Base-by-base conservation (phyloP, 2,113 vertebrate species). In the Gadus chalcogrammus region DNA sequence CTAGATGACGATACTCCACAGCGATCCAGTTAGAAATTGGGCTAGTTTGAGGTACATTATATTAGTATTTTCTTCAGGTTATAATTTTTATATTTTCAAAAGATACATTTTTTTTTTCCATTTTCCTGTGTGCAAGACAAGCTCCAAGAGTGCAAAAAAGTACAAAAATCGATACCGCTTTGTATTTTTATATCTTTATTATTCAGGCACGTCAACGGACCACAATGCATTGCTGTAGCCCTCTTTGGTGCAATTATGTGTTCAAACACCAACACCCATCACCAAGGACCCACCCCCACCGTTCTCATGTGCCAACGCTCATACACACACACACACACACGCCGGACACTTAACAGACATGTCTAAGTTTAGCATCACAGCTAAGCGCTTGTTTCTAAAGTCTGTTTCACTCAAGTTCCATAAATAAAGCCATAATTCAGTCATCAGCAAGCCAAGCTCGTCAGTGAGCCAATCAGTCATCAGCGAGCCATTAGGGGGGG, bases 171-270 rank as follows among this genome's bases (percentile, higher is more conserved):
- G 1, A 76, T 22, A 91, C 84, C 91, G 90, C 93, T 93, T 67
- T 35, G 4, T 35, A 79, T 93, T 67, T 35, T 35, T 35, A 79
- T 80, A 89, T 84, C 94, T 93, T 96, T 95, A 95, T 96, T 95
- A 95, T 96, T 97, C 84, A 94, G 92, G 93, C 94, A 96, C 93
- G 92, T 91, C 84, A 91, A 93, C 88, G 91, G 89, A 80, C 74
- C 48, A 70, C 60, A 61, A 58, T 73, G 61, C 42, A 13, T 48
- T 12, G 42, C 42, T 48, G 42, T 48, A 48, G 42, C 11, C 42
- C 2, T 48, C 42, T 48, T 48, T 48, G 12, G 42, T 13, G 42
- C 42, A 48, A 13, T 48, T 48, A 48, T 9, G 92, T 92, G 93
- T 93, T 94, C 75, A 90, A 81, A 80, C 82, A 77, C 67, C 78